phyloP scores from a whole-genome alignment of 2,888 invertebrate species.

The Muscina levida region DNA sequence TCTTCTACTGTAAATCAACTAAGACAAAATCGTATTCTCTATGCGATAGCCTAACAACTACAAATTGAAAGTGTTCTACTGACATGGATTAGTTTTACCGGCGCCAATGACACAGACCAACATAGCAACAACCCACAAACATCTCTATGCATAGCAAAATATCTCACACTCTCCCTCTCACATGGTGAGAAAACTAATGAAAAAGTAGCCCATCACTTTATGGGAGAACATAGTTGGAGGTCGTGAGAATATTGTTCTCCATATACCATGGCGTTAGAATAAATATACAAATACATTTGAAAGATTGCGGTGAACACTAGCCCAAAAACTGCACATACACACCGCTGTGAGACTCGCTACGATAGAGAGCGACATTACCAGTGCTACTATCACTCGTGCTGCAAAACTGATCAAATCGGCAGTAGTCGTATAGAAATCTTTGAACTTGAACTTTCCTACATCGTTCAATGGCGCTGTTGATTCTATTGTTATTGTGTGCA shows the following conservation, averaged over 20 bases:
- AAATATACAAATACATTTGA: constrained; percentile 2
- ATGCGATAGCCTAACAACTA: constrained; percentile 42
- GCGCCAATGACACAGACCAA: constrained; percentile 44
- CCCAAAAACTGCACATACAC: background rate
- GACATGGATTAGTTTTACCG: constrained; percentile 75
- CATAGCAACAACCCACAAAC: constrained; percentile 33
- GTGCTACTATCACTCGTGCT: constrained; percentile 4
- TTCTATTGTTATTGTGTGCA: background rate
- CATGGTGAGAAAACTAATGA: background rate
- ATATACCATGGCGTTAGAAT: background rate
- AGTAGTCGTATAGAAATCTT: constrained; percentile 65
- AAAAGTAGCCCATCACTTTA: constrained; percentile 6
- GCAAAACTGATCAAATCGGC: constrained; percentile 33
- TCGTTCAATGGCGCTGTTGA: too few relatives aligned
- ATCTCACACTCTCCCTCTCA: background rate
- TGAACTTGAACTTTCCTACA: constrained; percentile 78
- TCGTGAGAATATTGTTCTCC: constrained; percentile 46
- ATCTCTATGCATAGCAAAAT: background rate
- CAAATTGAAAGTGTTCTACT: constrained; percentile 78
- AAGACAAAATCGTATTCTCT: background rate
- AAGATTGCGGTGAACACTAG: constrained; percentile 1
- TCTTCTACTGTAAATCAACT: background rate
- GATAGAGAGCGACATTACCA: background rate
- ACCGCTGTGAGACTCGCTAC: background rate
- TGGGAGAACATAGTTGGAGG: constrained; percentile 52